phyloP scores from a whole-genome alignment of 2,113 vertebrate species.

The Aphelocoma coerulescens region DNA sequence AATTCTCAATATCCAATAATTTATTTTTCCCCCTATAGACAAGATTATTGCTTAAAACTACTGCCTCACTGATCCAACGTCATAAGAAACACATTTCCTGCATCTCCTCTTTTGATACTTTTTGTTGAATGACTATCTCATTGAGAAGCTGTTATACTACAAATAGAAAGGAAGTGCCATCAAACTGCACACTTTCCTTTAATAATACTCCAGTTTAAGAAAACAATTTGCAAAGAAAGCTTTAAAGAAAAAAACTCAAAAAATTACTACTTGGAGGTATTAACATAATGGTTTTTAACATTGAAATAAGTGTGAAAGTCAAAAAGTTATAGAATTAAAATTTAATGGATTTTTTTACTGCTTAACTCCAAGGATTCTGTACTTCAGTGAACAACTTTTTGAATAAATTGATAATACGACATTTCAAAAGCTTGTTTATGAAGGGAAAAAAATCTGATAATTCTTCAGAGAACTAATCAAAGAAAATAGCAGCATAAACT shows the following conservation, averaged over 20 bases:
- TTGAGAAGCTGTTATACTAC: background rate
- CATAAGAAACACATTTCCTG: background rate
- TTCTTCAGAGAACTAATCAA: conserved; percentile 31
- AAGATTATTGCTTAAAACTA: background rate
- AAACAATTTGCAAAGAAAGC: background rate
- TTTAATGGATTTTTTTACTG: background rate
- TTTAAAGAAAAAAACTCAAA: background rate
- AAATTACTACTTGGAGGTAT: background rate
- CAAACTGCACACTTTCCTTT: background rate
- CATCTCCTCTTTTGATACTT: background rate
- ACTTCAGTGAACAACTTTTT: background rate
- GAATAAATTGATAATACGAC: background rate
- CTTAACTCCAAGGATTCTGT: conserved; percentile 3
- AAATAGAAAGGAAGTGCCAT: background rate
- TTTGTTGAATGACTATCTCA: background rate
- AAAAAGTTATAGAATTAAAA: background rate
- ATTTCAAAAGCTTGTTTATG: conserved; percentile 45
- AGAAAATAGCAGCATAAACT: conserved; percentile 20
- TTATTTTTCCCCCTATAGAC: background rate
- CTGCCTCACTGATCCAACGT: background rate
- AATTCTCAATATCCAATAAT: background rate
- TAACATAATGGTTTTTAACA: background rate
- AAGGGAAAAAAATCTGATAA: background rate
- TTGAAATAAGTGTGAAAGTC: background rate
- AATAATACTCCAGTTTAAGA: background rate